Percentiles rank a stretch among this genome's conserved stretches.
Conservation (phyloP, 2,113 vertebrate species). For the Indri indri region DNA sequence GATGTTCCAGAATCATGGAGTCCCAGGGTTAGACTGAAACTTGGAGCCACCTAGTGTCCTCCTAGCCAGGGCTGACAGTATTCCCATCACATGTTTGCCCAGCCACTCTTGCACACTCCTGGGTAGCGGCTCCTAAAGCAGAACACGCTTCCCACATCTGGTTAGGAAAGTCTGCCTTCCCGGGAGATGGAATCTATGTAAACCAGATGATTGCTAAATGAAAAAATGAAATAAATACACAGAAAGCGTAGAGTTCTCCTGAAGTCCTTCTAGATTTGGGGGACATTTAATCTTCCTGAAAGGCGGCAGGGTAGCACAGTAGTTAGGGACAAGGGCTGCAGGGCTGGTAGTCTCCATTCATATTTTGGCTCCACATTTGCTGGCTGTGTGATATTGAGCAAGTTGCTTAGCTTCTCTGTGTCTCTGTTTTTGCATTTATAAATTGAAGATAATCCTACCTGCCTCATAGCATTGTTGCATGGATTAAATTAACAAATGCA, state of each 20-base stretch:
- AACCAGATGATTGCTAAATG: not conserved
- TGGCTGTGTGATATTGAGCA: not conserved
- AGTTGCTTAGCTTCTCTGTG: not conserved
- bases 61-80: not conserved
- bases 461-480: too few relatives aligned
- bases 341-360: not conserved
- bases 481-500: not conserved
- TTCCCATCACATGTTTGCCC: not conserved
- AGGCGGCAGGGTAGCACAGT: not conserved
- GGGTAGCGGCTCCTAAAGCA: not conserved
- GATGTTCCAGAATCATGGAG: not conserved
- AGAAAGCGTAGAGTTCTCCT: not conserved
- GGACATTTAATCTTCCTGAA: not conserved
- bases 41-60: not conserved
- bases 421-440: not conserved
- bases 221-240: not conserved
- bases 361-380: not conserved
- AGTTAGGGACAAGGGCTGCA: not conserved
- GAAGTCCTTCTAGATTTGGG: not conserved
- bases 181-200: not conserved
- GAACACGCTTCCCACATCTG: not conserved
- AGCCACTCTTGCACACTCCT: not conserved
- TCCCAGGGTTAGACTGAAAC: not conserved
- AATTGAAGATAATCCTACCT: not conserved
- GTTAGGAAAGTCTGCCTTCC: not conserved